Evolutionary conservation across 2,888 invertebrate genomes (phyloP), one percentile per base, ranked within the genome.

Genomic region (Tortrix viridana): DNA sequence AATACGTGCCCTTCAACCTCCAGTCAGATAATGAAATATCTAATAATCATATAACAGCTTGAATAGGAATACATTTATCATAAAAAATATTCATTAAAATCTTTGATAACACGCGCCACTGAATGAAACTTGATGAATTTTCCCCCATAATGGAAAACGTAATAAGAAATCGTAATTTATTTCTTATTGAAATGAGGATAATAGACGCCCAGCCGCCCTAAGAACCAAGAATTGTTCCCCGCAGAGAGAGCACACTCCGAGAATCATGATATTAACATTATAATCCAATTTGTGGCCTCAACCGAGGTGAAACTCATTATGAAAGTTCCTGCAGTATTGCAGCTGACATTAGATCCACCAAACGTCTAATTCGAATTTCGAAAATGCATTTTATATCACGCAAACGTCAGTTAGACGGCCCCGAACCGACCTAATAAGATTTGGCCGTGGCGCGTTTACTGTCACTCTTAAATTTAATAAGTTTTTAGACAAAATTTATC

Each of bases 91-190:
- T 85, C 80, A 85, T 88, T 86, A 87, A 85, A 85, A 83, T 81
- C 75, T 75, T 70, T 76, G 77, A 80, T 79, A 81, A 79, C 81
- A 81, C 81, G 80, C 78, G 71, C 79, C 81, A 78, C 78, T 80
- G 84, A 88, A 88, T 84, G 84, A 82, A 84, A 86, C 85, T 86
- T 85, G 85, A 86, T 85, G 86, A 85, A 88, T 88, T 85, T 85
- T 81, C 82, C 74, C 80, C 77, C 81, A 82, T 87, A 88, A 89
- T 89, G 86, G 89, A 85, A 87, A 91, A 88, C 82, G 86, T 90
- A 91, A 89, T 90, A 91, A 89, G 88, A 89, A 90, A 89, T 89
- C 86, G 86, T 88, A 91, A 89, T 91, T 91, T 90, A 91, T 90
- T 89, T 91, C 91, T 89, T 88, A 90, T 91, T 89, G 91, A 89